These are phyloP conservation scores for Danaus plexippus DNA, from an alignment of 1,140 invertebrate species.

Conservation along the genomic window DNA sequence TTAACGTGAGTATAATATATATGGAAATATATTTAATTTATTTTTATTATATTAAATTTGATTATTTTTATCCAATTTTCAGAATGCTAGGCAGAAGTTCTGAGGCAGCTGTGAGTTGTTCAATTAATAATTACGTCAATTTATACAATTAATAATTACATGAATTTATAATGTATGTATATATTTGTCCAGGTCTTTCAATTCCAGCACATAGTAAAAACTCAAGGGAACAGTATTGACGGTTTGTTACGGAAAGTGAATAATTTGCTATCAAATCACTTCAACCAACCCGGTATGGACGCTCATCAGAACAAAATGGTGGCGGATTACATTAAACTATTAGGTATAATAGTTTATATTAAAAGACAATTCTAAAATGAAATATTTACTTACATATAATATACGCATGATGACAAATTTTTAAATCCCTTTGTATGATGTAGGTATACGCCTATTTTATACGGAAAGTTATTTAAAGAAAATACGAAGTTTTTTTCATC, in stretches of 20 bases:
- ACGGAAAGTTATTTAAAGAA: too few relatives aligned
- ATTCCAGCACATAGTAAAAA: conserved; percentile 64
- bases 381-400: too few relatives aligned
- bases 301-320: conserved; percentile 56
- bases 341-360: conserved; percentile 47
- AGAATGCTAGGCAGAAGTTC: conserved; percentile 73
- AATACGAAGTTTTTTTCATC: too few relatives aligned
- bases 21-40: too few relatives aligned
- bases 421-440: too few relatives aligned
- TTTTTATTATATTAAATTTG: not conserved
- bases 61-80: conserved; percentile 30
- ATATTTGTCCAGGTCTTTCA: conserved; percentile 61
- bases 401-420: too few relatives aligned
- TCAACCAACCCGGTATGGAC: conserved; percentile 57
- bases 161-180: conserved; percentile 11
- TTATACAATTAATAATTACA: conserved; percentile 13
- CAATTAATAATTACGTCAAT: conserved; percentile 2
- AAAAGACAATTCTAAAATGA: too few relatives aligned
- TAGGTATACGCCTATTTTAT: too few relatives aligned
- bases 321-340: conserved; percentile 63
- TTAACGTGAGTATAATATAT: conserved; percentile 52
- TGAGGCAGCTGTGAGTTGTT: conserved; percentile 70
- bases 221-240: conserved; percentile 49
- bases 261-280: conserved; percentile 61
- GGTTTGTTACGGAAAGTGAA: conserved; percentile 47